Conservation (phyloP, 2,797 vertebrate genomes). For the Alauda arvensis region DNA sequence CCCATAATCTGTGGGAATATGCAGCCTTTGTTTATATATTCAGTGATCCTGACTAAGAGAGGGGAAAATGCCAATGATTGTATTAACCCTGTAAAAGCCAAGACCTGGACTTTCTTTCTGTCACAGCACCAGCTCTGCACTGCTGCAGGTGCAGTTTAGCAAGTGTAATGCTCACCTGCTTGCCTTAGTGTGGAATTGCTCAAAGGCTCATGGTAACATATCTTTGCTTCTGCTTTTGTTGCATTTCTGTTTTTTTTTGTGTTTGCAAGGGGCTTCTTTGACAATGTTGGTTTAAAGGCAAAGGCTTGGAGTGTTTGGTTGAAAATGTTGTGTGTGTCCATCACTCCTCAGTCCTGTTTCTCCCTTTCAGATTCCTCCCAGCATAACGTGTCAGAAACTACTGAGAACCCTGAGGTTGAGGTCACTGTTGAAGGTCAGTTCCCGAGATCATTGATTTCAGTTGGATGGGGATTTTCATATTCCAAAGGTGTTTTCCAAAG, state of each 20-base stretch:
- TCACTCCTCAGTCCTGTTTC: conserved; percentile 58
- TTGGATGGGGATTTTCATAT: background rate
- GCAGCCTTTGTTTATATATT: background rate
- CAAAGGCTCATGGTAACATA: background rate
- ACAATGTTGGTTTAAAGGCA: background rate
- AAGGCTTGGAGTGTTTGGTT: background rate
- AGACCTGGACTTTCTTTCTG: background rate
- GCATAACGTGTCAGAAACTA: conserved; percentile 47
- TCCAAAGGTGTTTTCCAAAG: background rate
- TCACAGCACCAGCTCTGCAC: background rate
- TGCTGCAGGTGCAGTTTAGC: background rate
- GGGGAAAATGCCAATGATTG: background rate
- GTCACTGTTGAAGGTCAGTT: conserved; percentile 62
- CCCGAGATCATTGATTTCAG: background rate
- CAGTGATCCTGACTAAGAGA: background rate
- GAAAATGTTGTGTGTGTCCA: conserved; percentile 19
- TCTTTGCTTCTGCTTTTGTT: background rate
- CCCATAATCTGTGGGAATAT: background rate
- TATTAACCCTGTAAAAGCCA: background rate
- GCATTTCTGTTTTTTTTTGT: background rate
- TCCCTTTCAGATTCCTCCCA: conserved; percentile 67
- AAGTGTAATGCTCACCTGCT: background rate
- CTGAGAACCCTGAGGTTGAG: conserved; percentile 55
- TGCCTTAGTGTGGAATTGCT: background rate
- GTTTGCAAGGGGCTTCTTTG: background rate